These are phyloP conservation scores for Narcine bancroftii DNA, from an alignment of 2,113 vertebrate species.

Conservation along the genomic window DNA sequence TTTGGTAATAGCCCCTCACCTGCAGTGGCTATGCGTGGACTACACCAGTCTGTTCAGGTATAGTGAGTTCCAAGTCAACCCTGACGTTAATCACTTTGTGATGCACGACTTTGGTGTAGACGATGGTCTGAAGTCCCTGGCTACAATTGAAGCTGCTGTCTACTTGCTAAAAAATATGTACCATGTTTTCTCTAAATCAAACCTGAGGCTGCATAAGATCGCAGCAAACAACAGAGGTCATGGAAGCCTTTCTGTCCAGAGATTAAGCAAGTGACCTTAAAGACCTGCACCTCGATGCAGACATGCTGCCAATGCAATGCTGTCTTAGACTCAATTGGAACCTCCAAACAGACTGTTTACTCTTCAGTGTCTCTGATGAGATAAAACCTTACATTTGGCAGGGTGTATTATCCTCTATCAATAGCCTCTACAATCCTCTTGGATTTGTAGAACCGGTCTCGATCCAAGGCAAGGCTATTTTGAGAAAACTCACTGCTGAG, in stretches of 20 bases:
- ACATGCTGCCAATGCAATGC: too few relatives aligned
- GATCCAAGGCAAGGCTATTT: too few relatives aligned
- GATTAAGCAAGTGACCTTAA: background rate
- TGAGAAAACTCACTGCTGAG: too few relatives aligned
- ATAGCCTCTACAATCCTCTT: too few relatives aligned
- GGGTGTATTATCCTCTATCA: too few relatives aligned
- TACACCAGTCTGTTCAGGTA: constrained; percentile 20
- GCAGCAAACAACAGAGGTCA: constrained; percentile 37
- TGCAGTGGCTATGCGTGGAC: constrained; percentile 38
- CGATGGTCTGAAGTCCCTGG: constrained; percentile 28
- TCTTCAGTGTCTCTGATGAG: too few relatives aligned
- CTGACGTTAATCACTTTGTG: constrained; percentile 38
- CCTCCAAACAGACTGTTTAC: too few relatives aligned
- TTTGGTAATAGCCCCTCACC: constrained; percentile 41
- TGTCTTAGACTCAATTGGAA: too few relatives aligned
- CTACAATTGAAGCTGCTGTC: background rate
- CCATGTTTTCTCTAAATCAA: constrained; percentile 11
- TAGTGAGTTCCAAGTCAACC: constrained; percentile 37
- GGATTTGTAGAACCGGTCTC: too few relatives aligned
- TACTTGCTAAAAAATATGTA: background rate
- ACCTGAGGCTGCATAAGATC: constrained; percentile 37
- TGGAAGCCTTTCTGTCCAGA: constrained; percentile 29
- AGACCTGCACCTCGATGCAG: too few relatives aligned
- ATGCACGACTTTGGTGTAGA: constrained; percentile 37
- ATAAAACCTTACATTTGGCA: too few relatives aligned